phyloP scores from a whole-genome alignment of 2,797 vertebrate genomes.

The Brachymystax lenok region DNA sequence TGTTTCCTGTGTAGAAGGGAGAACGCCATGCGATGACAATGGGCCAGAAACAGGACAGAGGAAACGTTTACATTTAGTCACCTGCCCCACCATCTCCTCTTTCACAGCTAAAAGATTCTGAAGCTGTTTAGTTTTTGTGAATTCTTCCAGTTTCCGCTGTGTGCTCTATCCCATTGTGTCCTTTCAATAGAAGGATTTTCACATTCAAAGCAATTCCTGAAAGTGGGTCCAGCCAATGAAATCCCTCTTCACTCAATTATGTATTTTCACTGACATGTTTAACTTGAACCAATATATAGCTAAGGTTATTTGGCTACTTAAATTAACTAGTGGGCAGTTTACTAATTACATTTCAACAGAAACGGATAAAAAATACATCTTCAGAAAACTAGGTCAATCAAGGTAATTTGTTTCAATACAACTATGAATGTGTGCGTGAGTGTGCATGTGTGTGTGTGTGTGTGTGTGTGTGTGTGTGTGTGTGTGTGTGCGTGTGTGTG shows the following conservation, averaged over 20 bases:
- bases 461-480: not conserved
- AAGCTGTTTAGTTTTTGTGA: constrained; percentile 69
- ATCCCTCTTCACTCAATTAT: constrained; percentile 74
- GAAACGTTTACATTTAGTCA: constrained; percentile 81
- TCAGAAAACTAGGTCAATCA: not conserved
- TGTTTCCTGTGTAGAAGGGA: constrained; percentile 82
- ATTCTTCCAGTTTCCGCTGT: constrained; percentile 55
- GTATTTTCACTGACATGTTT: constrained; percentile 55
- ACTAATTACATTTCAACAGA: not conserved
- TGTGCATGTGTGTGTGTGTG: too few species aligned
- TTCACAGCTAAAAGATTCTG: constrained; percentile 50
- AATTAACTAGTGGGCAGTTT: too few species aligned
- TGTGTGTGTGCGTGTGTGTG: too few species aligned
- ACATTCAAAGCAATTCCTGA: constrained; percentile 74
- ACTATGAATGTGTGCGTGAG: not conserved
- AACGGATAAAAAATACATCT: not conserved
- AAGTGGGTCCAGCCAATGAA: constrained; percentile 67
- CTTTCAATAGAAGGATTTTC: constrained; percentile 76
- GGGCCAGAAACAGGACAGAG: constrained; percentile 79
- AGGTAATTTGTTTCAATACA: constrained; percentile 13
- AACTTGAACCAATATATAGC: not conserved
- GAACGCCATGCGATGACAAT: constrained; percentile 77
- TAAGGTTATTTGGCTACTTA: too few species aligned
- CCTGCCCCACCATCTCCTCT: constrained; percentile 63
- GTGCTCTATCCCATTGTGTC: constrained; percentile 74